Percentiles rank a stretch among this genome's conserved stretches.
These are phyloP conservation scores for Pogona vitticeps DNA, from an alignment of 2,113 vertebrate species.

Conservation along the genomic window DNA sequence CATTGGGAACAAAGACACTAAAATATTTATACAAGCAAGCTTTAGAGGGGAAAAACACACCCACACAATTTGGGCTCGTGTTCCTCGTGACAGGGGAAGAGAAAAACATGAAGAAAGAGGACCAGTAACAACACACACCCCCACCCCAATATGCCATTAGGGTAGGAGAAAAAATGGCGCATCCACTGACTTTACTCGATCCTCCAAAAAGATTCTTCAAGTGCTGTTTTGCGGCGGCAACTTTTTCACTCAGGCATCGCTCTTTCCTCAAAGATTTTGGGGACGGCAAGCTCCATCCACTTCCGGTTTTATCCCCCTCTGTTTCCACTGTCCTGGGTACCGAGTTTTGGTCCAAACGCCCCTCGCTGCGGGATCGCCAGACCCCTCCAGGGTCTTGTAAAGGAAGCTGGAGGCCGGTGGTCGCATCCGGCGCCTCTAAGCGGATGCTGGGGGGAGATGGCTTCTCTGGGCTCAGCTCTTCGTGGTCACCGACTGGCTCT, in stretches of 20 bases:
- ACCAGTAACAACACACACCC: too few species aligned
- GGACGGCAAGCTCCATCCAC: conserved; percentile 57
- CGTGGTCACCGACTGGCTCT: background rate
- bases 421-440: background rate
- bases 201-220: conserved; percentile 50
- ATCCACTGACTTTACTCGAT: conserved; percentile 47
- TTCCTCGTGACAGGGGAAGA: background rate
- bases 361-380: conserved; percentile 57
- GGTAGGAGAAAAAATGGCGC: background rate
- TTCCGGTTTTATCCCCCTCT: conserved; percentile 33
- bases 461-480: background rate
- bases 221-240: conserved; percentile 47
- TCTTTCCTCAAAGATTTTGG: conserved; percentile 57
- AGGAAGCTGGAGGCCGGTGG: background rate
- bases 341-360: conserved; percentile 37
- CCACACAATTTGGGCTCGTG: background rate
- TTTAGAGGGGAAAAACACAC: background rate
- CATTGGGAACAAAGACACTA: conserved; percentile 32
- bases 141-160: too few species aligned
- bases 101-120: background rate
- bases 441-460: conserved; percentile 8
- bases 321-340: background rate
- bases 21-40: conserved; percentile 27
- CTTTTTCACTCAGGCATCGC: conserved; percentile 29
- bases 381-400: conserved; percentile 36